Evolutionary conservation across 2,113 vertebrate genomes (phyloP), one percentile per base, ranked within the genome.

Genomic region (Neolamprologus modestus): DNA sequence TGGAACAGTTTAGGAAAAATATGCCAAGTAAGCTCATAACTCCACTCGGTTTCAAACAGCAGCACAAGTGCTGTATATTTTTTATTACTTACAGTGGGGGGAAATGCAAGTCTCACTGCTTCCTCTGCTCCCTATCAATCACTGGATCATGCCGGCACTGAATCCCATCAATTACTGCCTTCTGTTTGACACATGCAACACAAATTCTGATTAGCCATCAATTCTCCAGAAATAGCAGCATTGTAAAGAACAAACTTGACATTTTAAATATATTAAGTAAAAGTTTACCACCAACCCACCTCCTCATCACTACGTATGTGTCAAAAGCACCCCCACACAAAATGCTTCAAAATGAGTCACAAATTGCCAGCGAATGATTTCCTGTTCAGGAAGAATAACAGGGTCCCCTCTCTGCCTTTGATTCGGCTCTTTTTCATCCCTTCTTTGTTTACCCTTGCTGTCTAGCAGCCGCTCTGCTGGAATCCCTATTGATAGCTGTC

Each of bases 401-500:
- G 92, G 88, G 92, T 91, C 85, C 87, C 88, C 71, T 71, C 82
- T 61, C 84, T 87, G 89, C 87, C 91, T 96, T 96, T 96, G 94
- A 95, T 95, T 95, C 87, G 78, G 59, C 87, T 91, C 37, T 87
- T 92, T 95, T 95, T 82, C 88, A 84, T 88, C 42, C 89, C 85
- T 16, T 79, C 90, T 94, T 90, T 96, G 93, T 96, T 96, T 95
- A 94, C 92, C 89, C 89, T 3, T 92, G 94, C 94, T 86, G 92
- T 96, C 92, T 93, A 92, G 91, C 88, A 89, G 93, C 66, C 57
- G 71, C 96, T 88, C 94, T 93, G 91, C 92, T 95, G 96, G 96
- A 96, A 96, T 97, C 93, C 90, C 91, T 96, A 96, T 97, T 97
- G 97, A 97, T 96, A 97, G 88, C 92, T 95, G 89, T 95, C 95